Percentiles rank a stretch among this genome's conserved stretches.
These are phyloP conservation scores for Eucidaris tribuloides DNA, from an alignment of 35 echinoderm and acorn worm genomes.

Conservation along the genomic window DNA sequence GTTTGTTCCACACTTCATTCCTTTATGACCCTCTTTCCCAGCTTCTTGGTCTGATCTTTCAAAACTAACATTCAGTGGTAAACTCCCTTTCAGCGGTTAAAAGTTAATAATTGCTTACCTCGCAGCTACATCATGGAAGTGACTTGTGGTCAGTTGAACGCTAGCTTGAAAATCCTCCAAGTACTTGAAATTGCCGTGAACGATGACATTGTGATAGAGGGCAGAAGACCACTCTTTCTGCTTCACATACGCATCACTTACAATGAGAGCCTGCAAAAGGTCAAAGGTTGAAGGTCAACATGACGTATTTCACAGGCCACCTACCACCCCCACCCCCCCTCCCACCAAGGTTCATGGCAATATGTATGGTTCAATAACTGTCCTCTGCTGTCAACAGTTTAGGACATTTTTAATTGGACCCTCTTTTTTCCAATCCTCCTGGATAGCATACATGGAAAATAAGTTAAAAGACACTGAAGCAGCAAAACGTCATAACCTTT, in stretches of 20 bases:
- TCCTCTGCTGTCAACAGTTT: background rate
- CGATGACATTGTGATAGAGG: conserved; percentile 73
- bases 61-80: no score
- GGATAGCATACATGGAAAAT: background rate
- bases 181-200: conserved; percentile 76
- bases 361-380: background rate
- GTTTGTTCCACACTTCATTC: no score
- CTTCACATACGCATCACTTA: conserved; percentile 62
- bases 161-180: conserved; percentile 57
- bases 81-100: no score
- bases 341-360: no score
- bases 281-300: background rate
- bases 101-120: no score
- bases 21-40: no score
- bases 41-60: no score
- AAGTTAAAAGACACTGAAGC: background rate
- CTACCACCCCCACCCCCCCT: no score
- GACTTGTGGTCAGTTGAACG: conserved; percentile 24
- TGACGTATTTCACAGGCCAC: background rate
- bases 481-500: background rate
- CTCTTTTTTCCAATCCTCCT: background rate
- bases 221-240: conserved; percentile 72
- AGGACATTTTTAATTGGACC: background rate
- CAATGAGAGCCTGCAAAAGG: conserved; percentile 56
- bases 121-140: conserved; percentile 64